Percentiles rank a stretch among this genome's conserved stretches.
Conservation (phyloP, 2,797 vertebrate genomes). For the Denticeps clupeoides region DNA sequence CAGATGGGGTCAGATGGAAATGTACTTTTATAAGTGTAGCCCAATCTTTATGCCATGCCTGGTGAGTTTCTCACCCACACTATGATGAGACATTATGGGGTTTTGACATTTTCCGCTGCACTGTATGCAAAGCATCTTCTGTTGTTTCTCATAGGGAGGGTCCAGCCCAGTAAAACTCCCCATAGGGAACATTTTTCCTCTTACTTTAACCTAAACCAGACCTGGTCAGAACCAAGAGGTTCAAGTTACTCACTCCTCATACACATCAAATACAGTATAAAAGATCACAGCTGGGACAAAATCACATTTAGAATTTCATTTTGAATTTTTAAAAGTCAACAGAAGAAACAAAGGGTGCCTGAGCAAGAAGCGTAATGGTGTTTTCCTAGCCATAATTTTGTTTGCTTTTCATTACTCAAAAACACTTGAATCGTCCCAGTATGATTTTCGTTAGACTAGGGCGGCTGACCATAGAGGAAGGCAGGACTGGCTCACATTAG, state of each 20-base stretch:
- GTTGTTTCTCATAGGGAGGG: slow-evolving; percentile 43
- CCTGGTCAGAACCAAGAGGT: slow-evolving; percentile 22
- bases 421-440: slow-evolving; percentile 14
- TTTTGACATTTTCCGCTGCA: slow-evolving; percentile 39
- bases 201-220: slow-evolving; percentile 35
- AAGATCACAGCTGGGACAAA: slow-evolving; percentile 39
- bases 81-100: slow-evolving; percentile 40
- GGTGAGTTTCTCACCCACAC: slow-evolving; percentile 28
- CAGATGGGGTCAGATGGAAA: not conserved
- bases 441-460: slow-evolving; percentile 13
- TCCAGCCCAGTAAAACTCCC: slow-evolving; percentile 37
- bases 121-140: slow-evolving; percentile 33
- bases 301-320: slow-evolving; percentile 24
- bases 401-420: slow-evolving; percentile 26
- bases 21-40: not conserved
- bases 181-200: slow-evolving; percentile 12
- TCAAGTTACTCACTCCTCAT: slow-evolving; percentile 38
- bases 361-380: slow-evolving; percentile 22
- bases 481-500: slow-evolving; percentile 12
- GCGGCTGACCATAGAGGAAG: slow-evolving; percentile 6
- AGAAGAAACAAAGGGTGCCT: slow-evolving; percentile 23
- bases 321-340: slow-evolving; percentile 25
- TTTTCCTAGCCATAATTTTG: slow-evolving; percentile 24
- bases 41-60: slow-evolving; percentile 24
- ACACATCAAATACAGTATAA: slow-evolving; percentile 43